These are phyloP conservation scores for Anthrax anthrax DNA, from an alignment of 2,888 invertebrate genomes.

Conservation along the genomic window DNA sequence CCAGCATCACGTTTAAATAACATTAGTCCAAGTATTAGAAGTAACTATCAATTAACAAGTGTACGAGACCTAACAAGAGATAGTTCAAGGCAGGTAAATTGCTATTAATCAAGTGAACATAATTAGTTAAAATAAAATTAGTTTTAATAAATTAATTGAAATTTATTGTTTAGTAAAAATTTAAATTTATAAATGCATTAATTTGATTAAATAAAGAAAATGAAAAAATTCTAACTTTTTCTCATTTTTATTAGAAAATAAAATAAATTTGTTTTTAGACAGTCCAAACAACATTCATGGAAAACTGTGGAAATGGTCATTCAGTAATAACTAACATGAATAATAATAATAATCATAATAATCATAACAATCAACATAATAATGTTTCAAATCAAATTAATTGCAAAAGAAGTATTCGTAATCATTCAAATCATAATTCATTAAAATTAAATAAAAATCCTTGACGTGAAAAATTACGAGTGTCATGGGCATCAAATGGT, in stretches of 20 bases:
- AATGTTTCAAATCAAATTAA: too few species aligned
- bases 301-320: slow-evolving; percentile 16
- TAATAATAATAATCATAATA: not conserved
- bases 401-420: too few species aligned
- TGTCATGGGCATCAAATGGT: slow-evolving; percentile 11
- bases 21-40: slow-evolving; percentile 18
- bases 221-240: too few species aligned
- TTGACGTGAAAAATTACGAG: slow-evolving; percentile 14
- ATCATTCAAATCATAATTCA: slow-evolving; percentile 7
- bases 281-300: slow-evolving; percentile 18
- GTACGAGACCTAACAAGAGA: slow-evolving; percentile 17
- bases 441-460: slow-evolving; percentile 7
- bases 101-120: too few species aligned
- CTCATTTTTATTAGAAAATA: too few species aligned
- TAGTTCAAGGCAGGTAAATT: slow-evolving; percentile 17
- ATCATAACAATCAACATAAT: not conserved
- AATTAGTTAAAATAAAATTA: too few species aligned
- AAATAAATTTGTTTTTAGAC: too few species aligned
- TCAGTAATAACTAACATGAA: slow-evolving; percentile 4
- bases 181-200: too few species aligned
- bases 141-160: too few species aligned
- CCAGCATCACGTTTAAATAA: slow-evolving; percentile 17
- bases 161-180: too few species aligned
- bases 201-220: too few species aligned
- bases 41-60: slow-evolving; percentile 20